Percentiles rank a stretch among this genome's conserved stretches.
Conservation (phyloP, 2,888 invertebrate genomes). For the Microctonus aethiopoides region DNA sequence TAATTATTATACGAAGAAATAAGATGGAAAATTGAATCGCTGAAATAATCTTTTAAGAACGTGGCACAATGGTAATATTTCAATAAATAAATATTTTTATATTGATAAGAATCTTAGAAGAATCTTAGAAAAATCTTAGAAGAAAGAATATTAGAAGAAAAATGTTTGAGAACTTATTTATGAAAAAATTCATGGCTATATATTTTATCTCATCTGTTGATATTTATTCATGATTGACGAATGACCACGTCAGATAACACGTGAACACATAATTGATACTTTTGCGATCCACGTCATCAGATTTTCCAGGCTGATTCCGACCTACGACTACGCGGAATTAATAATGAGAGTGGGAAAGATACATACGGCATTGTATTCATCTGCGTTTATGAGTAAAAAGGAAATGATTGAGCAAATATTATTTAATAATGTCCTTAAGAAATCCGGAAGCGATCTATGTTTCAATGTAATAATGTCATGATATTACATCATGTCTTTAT, state of each 20-base stretch:
- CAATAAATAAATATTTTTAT: too few relatives aligned
- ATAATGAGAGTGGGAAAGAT: background rate
- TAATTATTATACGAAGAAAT: too few relatives aligned
- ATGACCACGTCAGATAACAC: background rate
- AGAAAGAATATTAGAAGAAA: too few relatives aligned
- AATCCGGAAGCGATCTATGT: background rate
- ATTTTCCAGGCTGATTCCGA: background rate
- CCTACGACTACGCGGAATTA: conserved; percentile 3
- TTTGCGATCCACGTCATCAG: background rate
- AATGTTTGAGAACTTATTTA: too few relatives aligned
- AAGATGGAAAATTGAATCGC: too few relatives aligned
- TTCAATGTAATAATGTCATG: background rate
- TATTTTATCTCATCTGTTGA: too few relatives aligned
- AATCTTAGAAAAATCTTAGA: too few relatives aligned
- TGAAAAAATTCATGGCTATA: too few relatives aligned
- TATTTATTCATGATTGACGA: background rate
- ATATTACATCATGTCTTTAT: background rate
- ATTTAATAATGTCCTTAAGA: background rate
- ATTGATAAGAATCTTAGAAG: too few relatives aligned
- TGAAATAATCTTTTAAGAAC: too few relatives aligned
- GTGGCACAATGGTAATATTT: too few relatives aligned
- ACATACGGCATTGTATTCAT: background rate
- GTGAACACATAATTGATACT: background rate
- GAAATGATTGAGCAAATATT: background rate
- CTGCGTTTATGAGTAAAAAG: background rate